phyloP scores from a whole-genome alignment of 2,113 vertebrate genomes.

The Pachycephala philippinensis region DNA sequence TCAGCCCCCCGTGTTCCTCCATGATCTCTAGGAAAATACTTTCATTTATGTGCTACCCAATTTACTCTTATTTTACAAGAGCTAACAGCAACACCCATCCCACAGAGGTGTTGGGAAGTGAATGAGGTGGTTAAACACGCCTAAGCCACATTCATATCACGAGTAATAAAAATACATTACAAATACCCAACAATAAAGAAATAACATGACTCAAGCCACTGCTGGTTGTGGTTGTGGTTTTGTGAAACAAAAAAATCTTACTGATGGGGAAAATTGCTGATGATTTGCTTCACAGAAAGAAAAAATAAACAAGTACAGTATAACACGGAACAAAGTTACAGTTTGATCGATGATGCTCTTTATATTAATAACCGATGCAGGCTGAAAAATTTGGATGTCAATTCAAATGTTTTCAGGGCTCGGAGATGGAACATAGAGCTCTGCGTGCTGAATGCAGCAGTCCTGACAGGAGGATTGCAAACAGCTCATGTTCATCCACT shows the following conservation, averaged over 20 bases:
- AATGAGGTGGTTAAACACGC: not conserved
- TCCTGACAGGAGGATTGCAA: not conserved
- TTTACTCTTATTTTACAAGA: not conserved
- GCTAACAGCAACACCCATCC: not conserved
- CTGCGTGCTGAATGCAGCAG: not conserved
- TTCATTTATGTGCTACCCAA: not conserved
- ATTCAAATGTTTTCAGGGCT: not conserved
- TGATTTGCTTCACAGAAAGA: slow-evolving; percentile 50
- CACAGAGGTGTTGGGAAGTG: not conserved
- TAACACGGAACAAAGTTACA: not conserved
- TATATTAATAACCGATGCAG: not conserved
- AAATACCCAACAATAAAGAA: slow-evolving; percentile 57
- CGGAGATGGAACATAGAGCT: not conserved
- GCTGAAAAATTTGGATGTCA: not conserved
- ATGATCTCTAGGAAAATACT: not conserved
- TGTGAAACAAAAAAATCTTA: slow-evolving; percentile 50
- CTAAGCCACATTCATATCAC: not conserved
- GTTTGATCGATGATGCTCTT: not conserved
- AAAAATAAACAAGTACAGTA: slow-evolving; percentile 33
- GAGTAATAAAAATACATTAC: slow-evolving; percentile 50
- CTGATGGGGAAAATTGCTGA: slow-evolving; percentile 51
- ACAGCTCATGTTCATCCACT: not conserved
- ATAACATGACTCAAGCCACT: slow-evolving; percentile 45
- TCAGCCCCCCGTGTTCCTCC: not conserved
- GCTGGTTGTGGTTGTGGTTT: slow-evolving; percentile 55